Percentiles rank a stretch among this genome's conserved stretches.
Evolutionary conservation across 2,888 invertebrate genomes (phyloP).

Genomic region (Heliconius cydno): DNA sequence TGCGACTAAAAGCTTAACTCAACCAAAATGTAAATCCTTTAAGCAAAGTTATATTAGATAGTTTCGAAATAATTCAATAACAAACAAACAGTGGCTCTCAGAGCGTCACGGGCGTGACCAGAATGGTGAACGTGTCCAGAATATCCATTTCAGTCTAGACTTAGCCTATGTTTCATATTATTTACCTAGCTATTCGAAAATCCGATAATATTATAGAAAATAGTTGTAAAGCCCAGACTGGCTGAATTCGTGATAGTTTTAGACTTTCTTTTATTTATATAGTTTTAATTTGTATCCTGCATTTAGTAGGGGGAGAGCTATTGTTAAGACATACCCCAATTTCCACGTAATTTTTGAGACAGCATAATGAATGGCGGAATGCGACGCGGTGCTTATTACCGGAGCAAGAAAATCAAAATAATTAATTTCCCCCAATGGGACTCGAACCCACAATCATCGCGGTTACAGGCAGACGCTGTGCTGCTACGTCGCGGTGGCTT

Average conservation of each 20-base stretch:
- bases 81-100: slow-evolving; percentile 37
- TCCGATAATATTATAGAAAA: background rate
- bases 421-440: background rate
- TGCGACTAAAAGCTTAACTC: background rate
- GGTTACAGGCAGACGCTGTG: background rate
- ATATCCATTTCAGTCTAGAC: slow-evolving; percentile 30
- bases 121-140: slow-evolving; percentile 26
- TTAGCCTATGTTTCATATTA: slow-evolving; percentile 13
- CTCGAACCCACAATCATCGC: background rate
- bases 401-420: background rate
- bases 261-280: background rate
- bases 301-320: background rate
- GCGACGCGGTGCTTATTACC: too few relatives aligned
- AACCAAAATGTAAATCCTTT: background rate
- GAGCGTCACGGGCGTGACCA: slow-evolving; percentile 31
- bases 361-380: background rate
- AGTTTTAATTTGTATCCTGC: background rate
- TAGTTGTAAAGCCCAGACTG: background rate
- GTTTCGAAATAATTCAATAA: slow-evolving; percentile 44
- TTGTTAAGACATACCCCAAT: background rate
- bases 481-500: too few relatives aligned
- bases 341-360: background rate
- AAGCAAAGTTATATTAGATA: background rate
- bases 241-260: background rate
- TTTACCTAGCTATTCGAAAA: background rate